These are phyloP conservation scores for Polydrusus tereticollis DNA, from an alignment of 2,888 invertebrate species.

Conservation along the genomic window DNA sequence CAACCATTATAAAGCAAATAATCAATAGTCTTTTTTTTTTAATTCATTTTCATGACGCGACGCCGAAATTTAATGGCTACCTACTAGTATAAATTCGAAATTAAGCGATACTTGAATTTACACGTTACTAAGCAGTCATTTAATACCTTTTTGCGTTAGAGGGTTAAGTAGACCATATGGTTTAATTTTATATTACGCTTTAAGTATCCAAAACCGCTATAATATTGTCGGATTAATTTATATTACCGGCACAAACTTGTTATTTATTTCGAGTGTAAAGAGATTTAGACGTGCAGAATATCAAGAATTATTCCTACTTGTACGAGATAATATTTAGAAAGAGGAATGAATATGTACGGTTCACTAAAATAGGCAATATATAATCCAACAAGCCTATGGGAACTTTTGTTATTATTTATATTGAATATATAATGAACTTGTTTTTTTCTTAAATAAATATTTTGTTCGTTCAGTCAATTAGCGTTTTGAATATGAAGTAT, in stretches of 20 bases:
- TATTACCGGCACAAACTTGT: constrained; percentile 27
- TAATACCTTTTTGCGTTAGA: background rate
- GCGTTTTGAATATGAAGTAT: no score
- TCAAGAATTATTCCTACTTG: constrained; percentile 2
- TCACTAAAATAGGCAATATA: background rate
- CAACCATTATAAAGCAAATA: constrained; percentile 26
- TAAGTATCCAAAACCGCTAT: constrained; percentile 29
- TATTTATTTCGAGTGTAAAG: constrained; percentile 39
- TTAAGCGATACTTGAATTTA: constrained; percentile 8
- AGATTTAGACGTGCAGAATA: constrained; percentile 38
- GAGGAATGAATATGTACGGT: background rate
- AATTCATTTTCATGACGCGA: background rate
- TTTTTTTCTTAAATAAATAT: no score
- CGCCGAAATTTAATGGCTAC: background rate
- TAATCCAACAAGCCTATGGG: background rate
- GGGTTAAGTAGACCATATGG: constrained; percentile 20
- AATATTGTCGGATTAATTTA: constrained; percentile 36
- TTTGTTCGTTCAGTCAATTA: no score
- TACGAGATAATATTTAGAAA: background rate
- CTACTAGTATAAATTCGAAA: no score
- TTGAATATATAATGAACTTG: no score
- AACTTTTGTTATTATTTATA: background rate
- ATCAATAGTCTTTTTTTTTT: constrained; percentile 21
- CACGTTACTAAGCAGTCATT: background rate
- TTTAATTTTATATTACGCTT: constrained; percentile 18